These are phyloP conservation scores for Magallana angulata DNA, from an alignment of 1,140 invertebrate genomes.

Conservation along the genomic window DNA sequence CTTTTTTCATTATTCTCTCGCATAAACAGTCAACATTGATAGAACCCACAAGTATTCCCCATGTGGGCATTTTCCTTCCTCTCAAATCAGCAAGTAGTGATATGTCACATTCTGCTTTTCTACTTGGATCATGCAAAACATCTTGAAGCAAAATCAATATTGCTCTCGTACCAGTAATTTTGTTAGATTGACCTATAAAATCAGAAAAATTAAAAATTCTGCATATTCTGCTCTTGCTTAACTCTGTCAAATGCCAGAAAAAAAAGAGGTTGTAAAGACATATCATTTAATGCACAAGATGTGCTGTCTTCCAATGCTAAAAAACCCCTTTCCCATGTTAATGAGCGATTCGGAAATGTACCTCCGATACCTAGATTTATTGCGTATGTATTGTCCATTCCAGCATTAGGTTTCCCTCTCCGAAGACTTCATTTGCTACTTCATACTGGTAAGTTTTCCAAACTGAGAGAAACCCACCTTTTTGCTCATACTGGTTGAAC, in stretches of 20 bases:
- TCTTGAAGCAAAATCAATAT: conserved; percentile 20
- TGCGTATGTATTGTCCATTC: conserved; percentile 38
- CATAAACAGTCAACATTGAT: background rate
- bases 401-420: conserved; percentile 41
- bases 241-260: conserved; percentile 3
- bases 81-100: background rate
- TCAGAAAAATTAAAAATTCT: conserved; percentile 34
- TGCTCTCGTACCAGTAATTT: conserved; percentile 7
- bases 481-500: conserved; percentile 12
- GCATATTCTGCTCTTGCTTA: background rate
- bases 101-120: background rate
- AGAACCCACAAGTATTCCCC: background rate
- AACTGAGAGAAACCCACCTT: conserved; percentile 41
- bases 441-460: conserved; percentile 41
- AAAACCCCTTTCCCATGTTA: conserved; percentile 39
- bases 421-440: conserved; percentile 40
- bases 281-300: conserved; percentile 32
- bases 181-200: background rate
- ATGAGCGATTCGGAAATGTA: conserved; percentile 6
- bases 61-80: background rate
- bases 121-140: conserved; percentile 18
- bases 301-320: conserved; percentile 34
- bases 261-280: conserved; percentile 32
- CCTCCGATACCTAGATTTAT: background rate
- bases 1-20: background rate